A percentile compares a stretch with the other conserved stretches of the same genome.
Evolutionary conservation across 2,797 vertebrate species (phyloP).

Genomic region (Pogoniulus pusillus): DNA sequence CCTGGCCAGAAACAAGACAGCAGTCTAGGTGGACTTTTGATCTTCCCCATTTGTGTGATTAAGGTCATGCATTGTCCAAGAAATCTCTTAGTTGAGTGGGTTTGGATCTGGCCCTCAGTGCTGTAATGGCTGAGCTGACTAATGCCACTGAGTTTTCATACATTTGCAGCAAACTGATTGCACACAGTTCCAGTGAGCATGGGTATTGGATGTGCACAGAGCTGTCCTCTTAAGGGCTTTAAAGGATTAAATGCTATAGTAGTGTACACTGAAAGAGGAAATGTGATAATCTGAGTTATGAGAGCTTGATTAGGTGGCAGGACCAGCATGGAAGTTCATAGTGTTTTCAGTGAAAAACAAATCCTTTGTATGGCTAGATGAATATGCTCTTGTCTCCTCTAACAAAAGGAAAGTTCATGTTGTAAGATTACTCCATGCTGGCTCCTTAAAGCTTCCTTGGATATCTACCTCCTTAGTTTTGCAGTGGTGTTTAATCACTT

Average conservation of each 20-base stretch:
- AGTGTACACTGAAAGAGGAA: neutral
- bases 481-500: slow-evolving; percentile 17
- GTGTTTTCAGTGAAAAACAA: neutral
- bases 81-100: neutral
- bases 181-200: neutral
- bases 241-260: slow-evolving; percentile 32
- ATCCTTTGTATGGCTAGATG: neutral
- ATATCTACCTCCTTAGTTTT: slow-evolving; percentile 17
- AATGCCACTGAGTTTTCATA: neutral
- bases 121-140: neutral
- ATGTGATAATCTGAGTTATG: slow-evolving; percentile 22
- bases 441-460: neutral
- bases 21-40: neutral
- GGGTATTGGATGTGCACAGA: neutral
- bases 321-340: neutral
- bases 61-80: neutral
- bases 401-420: neutral
- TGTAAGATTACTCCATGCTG: slow-evolving; percentile 3
- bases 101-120: neutral
- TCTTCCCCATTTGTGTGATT: neutral
- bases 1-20: neutral
- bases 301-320: neutral
- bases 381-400: neutral
- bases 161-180: neutral
- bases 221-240: neutral